Conservation (phyloP, 2,113 vertebrate genomes). For the Planiliza haematocheilus region DNA sequence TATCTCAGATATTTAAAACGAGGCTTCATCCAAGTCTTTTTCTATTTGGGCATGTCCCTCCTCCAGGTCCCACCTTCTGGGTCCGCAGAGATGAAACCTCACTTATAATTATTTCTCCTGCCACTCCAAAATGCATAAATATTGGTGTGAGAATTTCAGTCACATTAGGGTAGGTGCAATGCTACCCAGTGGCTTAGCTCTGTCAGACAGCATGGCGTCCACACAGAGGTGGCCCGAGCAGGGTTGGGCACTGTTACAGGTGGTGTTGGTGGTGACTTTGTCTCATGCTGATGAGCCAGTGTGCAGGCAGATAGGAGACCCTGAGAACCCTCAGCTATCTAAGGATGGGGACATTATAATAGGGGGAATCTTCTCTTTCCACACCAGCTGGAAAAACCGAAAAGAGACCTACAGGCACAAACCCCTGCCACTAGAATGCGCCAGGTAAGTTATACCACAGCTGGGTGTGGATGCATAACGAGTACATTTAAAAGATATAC, state of each 20-base stretch:
- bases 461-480: too few species aligned
- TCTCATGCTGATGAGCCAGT: slow-evolving; percentile 48
- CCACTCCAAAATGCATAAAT: too few species aligned
- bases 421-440: slow-evolving; percentile 73
- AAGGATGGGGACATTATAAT: slow-evolving; percentile 76
- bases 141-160: neutral
- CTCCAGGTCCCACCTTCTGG: too few species aligned
- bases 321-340: slow-evolving; percentile 58
- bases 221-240: slow-evolving; percentile 62
- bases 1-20: too few species aligned
- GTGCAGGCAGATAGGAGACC: slow-evolving; percentile 66
- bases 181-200: neutral
- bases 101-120: too few species aligned
- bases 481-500: too few species aligned
- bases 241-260: slow-evolving; percentile 61
- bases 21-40: too few species aligned
- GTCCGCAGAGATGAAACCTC: too few species aligned
- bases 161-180: neutral
- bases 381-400: slow-evolving; percentile 70
- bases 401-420: slow-evolving; percentile 53
- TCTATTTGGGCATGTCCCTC: too few species aligned
- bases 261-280: slow-evolving; percentile 55
- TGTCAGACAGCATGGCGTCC: slow-evolving; percentile 38
- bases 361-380: slow-evolving; percentile 78
- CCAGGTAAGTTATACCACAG: slow-evolving; percentile 59